Evolutionary conservation across 2,797 vertebrate species (phyloP).

Genomic region (Dromococcyx pavoninus): DNA sequence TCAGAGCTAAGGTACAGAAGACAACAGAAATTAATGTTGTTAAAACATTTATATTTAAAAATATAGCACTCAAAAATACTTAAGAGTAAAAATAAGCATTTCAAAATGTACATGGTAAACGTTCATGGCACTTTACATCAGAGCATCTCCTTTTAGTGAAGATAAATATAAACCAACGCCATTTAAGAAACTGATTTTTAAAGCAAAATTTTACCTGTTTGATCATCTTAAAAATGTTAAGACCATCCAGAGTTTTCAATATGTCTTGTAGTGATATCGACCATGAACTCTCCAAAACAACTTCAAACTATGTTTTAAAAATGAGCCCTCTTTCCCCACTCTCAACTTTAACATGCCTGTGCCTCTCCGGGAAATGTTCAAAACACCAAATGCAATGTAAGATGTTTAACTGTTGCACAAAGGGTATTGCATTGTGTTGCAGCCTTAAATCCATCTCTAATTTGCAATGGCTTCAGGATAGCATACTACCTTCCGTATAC

Average conservation of each 20-base stretch:
- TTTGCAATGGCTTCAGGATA: not conserved
- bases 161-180: not conserved
- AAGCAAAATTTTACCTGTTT: not conserved
- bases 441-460: not conserved
- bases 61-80: not conserved
- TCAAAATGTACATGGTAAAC: not conserved
- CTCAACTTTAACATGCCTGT: not conserved
- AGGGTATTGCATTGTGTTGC: not conserved
- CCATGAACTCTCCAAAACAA: not conserved
- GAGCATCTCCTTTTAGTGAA: not conserved
- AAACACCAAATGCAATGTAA: not conserved
- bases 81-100: not conserved
- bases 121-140: not conserved
- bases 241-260: not conserved
- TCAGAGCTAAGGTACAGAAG: not conserved
- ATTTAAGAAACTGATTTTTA: not conserved
- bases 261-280: not conserved
- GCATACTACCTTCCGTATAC: not conserved
- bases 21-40: not conserved
- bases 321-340: accelerated
- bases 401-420: not conserved
- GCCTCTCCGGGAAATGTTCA: not conserved
- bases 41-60: not conserved
- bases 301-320: not conserved
- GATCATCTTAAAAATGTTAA: not conserved